phyloP scores from a whole-genome alignment of 2,888 invertebrate species.

The Elgonia sp. region DNA sequence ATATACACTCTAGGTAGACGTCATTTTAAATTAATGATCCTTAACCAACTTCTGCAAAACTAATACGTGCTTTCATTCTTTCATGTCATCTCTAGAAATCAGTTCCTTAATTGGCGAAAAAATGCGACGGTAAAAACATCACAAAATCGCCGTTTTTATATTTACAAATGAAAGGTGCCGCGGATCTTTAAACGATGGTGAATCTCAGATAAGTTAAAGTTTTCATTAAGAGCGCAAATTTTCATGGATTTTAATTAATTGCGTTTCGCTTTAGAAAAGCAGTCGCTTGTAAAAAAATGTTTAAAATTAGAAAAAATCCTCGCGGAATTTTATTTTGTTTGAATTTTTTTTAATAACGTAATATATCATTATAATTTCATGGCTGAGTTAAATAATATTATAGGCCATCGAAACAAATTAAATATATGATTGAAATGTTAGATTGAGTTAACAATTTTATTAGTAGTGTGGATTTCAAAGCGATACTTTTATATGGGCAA shows the following conservation, averaged over 20 bases:
- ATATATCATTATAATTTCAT: slow-evolving; percentile 61
- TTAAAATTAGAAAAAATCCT: slow-evolving; percentile 36
- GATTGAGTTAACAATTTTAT: too few species aligned
- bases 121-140: slow-evolving; percentile 12
- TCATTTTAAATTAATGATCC: slow-evolving; percentile 57
- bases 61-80: slow-evolving; percentile 51
- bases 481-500: too few species aligned
- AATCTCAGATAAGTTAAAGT: slow-evolving; percentile 41
- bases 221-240: slow-evolving; percentile 59
- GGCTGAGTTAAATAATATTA: slow-evolving; percentile 45
- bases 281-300: slow-evolving; percentile 33
- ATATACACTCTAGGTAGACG: slow-evolving; percentile 46
- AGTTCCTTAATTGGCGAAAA: slow-evolving; percentile 52
- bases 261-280: slow-evolving; percentile 29
- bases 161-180: slow-evolving; percentile 30
- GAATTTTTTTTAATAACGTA: slow-evolving; percentile 19
- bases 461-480: too few species aligned
- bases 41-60: slow-evolving; percentile 54
- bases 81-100: slow-evolving; percentile 36
- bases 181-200: slow-evolving; percentile 38
- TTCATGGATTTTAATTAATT: slow-evolving; percentile 62
- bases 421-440: too few species aligned
- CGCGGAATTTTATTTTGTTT: slow-evolving; percentile 13
- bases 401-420: neutral
- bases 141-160: slow-evolving; percentile 3